phyloP scores from a whole-genome alignment of 2,113 vertebrate species.

The Benitochromis conjunctus region DNA sequence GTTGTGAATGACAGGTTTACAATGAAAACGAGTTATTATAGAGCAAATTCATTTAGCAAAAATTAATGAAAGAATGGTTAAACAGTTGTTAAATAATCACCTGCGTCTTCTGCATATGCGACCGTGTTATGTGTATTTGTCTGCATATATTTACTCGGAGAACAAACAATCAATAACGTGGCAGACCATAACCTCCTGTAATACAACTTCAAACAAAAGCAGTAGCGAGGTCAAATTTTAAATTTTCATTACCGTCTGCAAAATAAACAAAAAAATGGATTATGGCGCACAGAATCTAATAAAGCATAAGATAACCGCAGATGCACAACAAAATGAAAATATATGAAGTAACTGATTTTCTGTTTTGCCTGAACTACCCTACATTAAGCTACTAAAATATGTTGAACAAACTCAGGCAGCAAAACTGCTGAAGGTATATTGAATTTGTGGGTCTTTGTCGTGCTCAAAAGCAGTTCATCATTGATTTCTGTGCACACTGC shows the following conservation, averaged over 20 bases:
- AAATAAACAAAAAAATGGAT: neutral
- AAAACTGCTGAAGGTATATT: constrained; percentile 47
- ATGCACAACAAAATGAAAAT: constrained; percentile 18
- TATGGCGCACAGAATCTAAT: neutral
- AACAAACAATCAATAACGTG: neutral
- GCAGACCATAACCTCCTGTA: neutral
- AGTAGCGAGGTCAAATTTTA: neutral
- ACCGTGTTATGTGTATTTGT: neutral
- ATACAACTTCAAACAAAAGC: neutral
- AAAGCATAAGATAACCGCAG: neutral
- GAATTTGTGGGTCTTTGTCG: constrained; percentile 41
- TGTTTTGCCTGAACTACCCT: neutral
- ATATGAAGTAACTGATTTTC: constrained; percentile 9
- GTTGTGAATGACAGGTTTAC: neutral
- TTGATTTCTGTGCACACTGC: constrained; percentile 38
- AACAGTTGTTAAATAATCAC: neutral
- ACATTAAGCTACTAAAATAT: constrained; percentile 16
- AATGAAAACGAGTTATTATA: neutral
- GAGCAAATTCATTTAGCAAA: neutral
- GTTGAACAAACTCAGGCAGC: constrained; percentile 16
- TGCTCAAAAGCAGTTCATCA: constrained; percentile 54
- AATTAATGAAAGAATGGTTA: neutral
- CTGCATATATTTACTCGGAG: neutral
- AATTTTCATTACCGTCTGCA: neutral
- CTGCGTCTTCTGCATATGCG: too few species aligned